phyloP scores from a whole-genome alignment of 1,140 invertebrate genomes.

The Thereuonema tuberculata region DNA sequence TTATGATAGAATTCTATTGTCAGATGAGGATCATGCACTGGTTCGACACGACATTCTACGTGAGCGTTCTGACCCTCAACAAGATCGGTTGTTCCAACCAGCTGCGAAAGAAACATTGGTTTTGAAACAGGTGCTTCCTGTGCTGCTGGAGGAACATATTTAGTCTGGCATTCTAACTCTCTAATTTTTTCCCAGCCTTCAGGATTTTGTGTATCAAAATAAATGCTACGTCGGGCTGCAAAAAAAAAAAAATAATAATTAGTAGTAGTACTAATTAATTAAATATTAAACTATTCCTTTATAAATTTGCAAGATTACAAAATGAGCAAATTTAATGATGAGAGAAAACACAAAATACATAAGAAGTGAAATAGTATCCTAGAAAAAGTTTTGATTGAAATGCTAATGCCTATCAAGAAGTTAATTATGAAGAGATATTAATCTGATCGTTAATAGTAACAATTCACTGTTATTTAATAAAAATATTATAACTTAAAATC shows the following conservation, averaged over 20 bases:
- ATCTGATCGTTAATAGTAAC: no score
- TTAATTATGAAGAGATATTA: no score
- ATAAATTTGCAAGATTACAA: no score
- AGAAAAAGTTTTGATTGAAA: no score
- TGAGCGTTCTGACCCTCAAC: conserved; percentile 74
- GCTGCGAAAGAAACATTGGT: conserved; percentile 65
- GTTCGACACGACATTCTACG: conserved; percentile 82
- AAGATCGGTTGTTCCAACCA: conserved; percentile 64
- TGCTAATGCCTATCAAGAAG: no score
- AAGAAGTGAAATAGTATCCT: no score
- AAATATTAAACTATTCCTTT: conserved; percentile 10
- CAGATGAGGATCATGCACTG: conserved; percentile 76
- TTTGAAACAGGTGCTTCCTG: conserved; percentile 59
- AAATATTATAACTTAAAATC: no score
- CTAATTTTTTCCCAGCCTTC: conserved; percentile 83
- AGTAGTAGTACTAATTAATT: conserved; percentile 8
- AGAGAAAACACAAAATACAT: no score
- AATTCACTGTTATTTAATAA: no score
- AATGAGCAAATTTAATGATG: conserved; percentile 6
- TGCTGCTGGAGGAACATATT: conserved; percentile 57
- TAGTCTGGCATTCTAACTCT: conserved; percentile 68
- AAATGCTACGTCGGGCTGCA: conserved; percentile 60
- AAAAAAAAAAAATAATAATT: conserved; percentile 8
- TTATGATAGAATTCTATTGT: conserved; percentile 84
- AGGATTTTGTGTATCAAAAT: conserved; percentile 82